phyloP scores from a whole-genome alignment of 2,113 vertebrate species.

The Menidia beryllina region DNA sequence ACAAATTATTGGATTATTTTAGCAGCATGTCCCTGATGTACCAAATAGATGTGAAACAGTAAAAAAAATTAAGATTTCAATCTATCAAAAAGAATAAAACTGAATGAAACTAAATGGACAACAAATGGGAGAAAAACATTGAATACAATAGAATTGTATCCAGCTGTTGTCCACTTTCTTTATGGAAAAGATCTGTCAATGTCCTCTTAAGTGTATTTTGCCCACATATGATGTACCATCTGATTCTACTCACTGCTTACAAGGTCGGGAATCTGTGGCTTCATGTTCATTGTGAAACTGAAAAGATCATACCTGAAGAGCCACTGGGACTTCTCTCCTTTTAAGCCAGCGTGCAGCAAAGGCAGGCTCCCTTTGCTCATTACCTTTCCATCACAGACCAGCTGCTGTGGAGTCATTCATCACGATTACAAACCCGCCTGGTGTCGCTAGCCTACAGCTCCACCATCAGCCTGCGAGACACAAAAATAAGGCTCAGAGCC shows the following conservation, averaged over 20 bases:
- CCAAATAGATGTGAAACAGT: background rate
- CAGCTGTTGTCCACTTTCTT: conserved; percentile 14
- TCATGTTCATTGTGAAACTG: conserved; percentile 76
- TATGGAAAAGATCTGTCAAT: conserved; percentile 23
- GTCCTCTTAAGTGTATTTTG: conserved; percentile 26
- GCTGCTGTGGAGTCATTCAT: conserved; percentile 81
- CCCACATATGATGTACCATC: conserved; percentile 32
- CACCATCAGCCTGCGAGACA: conserved; percentile 70
- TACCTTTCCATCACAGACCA: conserved; percentile 88
- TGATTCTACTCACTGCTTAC: conserved; percentile 54
- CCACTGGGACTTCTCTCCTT: conserved; percentile 82
- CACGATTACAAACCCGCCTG: conserved; percentile 84
- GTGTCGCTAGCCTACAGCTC: conserved; percentile 72
- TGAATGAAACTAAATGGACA: background rate
- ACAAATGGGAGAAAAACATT: background rate
- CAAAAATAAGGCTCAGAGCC: conserved; percentile 52
- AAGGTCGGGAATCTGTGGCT: conserved; percentile 63
- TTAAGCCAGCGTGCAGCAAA: conserved; percentile 74
- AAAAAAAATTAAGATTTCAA: background rate
- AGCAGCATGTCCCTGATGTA: background rate
- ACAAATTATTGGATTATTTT: background rate
- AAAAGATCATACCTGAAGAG: conserved; percentile 81
- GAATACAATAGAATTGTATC: background rate
- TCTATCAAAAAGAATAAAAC: background rate
- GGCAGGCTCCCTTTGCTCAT: conserved; percentile 84